Base-by-base conservation (phyloP, 2,797 vertebrate species). In the Micropoecilia bifurca region DNA sequence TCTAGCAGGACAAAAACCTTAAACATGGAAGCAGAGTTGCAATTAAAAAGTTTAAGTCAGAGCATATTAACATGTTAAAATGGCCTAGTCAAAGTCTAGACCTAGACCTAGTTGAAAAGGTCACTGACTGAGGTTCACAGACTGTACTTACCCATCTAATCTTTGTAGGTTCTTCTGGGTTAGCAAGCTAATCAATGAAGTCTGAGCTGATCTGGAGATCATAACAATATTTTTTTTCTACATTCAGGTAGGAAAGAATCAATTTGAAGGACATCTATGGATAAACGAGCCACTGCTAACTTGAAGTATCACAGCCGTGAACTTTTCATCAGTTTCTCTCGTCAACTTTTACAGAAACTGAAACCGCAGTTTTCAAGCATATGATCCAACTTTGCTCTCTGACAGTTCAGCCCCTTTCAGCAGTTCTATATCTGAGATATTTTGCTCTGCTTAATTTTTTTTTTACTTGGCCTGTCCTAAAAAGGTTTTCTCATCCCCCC, bases 121-220 rank as follows among this genome's bases (percentile, higher is more conserved):
- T 53, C 22, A 53, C 22, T 53, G 22, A 53, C 22, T 25, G 50
- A 25, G 50, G 20, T 53, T 53, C 20, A 9, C 22, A 25, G 22
- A 53, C 0, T 7, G 25, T 3, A 25, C 50, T 53, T 1, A 25
- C 50, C 50, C 8, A 53, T 53, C 50, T 9, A 53, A 53, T 53
- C 43, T 45, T 12, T 45, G 43, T 12, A 45, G 30, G 30, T 36
- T 69, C 39, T 43, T 43, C 66, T 69, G 20, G 39, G 22, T 43
- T n/a, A 85, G 84, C 87, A 89, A 90, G 87, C 87, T 92, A 88
- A 92, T 92, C 90, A 91, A 83, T 90, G 78, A 73, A 85, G 87
- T 81, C 81, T 6, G 71, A 84, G 78, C 81, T 45, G 76, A 81
- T 88, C 83, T 45, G 25, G 41, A 30, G 68, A n/a, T 6, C 20